Base-by-base conservation (phyloP, 2,888 invertebrate species). In the Malacosoma neustria region DNA sequence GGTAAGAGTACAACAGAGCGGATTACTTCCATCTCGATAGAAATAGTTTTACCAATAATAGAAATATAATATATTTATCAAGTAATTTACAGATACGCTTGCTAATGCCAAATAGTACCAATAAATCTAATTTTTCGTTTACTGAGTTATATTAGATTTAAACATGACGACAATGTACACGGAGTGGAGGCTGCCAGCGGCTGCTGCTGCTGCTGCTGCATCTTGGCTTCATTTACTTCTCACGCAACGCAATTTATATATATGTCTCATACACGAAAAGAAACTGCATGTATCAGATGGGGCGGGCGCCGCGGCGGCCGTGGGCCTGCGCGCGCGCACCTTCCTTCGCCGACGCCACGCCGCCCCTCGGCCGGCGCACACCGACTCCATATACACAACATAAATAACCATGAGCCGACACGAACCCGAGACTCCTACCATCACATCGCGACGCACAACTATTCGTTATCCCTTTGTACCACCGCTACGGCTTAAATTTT, bases 211-310 rank as follows among this genome's bases (percentile, higher is more conserved):
- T 39, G 31, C 22, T 5, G 4, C 15, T 15, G 15, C 5, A 15
- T 9, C 22, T 22, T 22, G 22, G 22, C 22, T 22, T 22, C 22
- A 55, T 62, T 81, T 79, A 73, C 69, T 54, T 47, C 65, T 81
- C 82, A 82, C 84, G 75, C 81, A 81, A 22, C 22, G 22, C 22
- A 22, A 22, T 22, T 75, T 75, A 81, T 73, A 84, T 82, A 84
- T 81, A 81, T 84, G 82, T 82, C 71, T 81, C 73, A 79, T 82
- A 84, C 75, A 79, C 76, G 80, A 82, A 82, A 82, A 82, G 80
- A 81, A 81, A 76, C 61, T 79, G 81, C 82, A 84, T 5, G 22
- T 22, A 22, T 22, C 22, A 9, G 22, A 22, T 22, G 22, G 22
- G 22, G 22, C 34, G 32, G 35, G 13, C n/a, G n/a, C n/a, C 60